Conservation (phyloP, 2,888 invertebrate species). For the Thymelicus acteon region DNA sequence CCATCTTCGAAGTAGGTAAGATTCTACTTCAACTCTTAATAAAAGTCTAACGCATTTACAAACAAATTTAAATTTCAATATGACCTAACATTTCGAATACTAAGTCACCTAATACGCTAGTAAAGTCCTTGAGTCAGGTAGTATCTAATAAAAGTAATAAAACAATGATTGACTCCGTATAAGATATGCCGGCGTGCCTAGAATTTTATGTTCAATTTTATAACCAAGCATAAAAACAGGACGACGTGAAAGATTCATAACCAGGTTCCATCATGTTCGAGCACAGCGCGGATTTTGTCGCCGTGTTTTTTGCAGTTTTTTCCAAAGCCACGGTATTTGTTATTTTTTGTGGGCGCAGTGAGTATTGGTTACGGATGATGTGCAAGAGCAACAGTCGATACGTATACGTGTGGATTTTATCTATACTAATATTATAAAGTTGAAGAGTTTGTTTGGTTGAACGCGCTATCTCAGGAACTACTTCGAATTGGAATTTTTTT, state of each 20-base stretch:
- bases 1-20: too few species aligned
- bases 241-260: constrained; percentile 74
- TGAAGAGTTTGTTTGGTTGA: too few species aligned
- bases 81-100: too few species aligned
- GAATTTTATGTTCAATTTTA: constrained; percentile 77
- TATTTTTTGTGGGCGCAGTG: constrained; percentile 4
- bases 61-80: too few species aligned
- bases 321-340: background rate
- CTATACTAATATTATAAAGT: too few species aligned
- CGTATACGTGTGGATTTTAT: background rate
- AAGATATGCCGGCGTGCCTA: constrained; percentile 64
- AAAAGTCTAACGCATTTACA: too few species aligned
- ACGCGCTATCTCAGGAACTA: too few species aligned
- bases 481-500: too few species aligned
- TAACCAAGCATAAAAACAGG: constrained; percentile 68
- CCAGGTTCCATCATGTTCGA: constrained; percentile 41
- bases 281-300: constrained; percentile 17
- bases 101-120: too few species aligned
- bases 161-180: constrained; percentile 79
- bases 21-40: too few species aligned
- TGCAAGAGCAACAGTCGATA: background rate
- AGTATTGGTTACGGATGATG: constrained; percentile 7
- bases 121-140: constrained; percentile 40
- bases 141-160: constrained; percentile 79
- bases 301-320: constrained; percentile 24